A percentile compares a stretch with the other conserved stretches of the same genome.
Conservation (phyloP, 2,113 vertebrate genomes). For the Mesitornis unicolor region DNA sequence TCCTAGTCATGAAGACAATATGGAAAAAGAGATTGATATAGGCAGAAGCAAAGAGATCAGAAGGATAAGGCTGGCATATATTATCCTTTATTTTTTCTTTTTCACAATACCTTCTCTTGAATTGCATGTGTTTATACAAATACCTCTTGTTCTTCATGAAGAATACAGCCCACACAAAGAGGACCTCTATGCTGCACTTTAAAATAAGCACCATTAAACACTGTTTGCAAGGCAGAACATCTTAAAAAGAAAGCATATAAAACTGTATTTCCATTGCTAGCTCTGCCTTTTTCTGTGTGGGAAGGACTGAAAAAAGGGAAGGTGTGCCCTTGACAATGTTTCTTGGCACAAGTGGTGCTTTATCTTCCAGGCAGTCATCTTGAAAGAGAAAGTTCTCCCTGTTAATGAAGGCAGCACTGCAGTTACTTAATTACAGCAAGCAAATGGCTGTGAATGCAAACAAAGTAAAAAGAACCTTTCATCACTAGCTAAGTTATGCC, state of each 20-base stretch:
- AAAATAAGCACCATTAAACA: not conserved
- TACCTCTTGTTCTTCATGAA: not conserved
- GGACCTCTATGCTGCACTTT: not conserved
- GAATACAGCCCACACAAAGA: not conserved
- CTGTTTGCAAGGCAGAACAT: not conserved
- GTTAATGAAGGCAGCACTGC: not conserved
- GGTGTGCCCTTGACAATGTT: not conserved
- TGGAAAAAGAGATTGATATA: not conserved
- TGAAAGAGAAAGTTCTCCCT: constrained; percentile 24
- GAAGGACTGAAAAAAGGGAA: not conserved
- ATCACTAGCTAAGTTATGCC: not conserved
- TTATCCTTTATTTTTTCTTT: not conserved
- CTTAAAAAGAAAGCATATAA: not conserved
- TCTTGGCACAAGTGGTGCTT: not conserved
- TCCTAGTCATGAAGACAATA: not conserved
- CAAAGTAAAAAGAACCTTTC: not conserved
- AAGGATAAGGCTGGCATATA: not conserved
- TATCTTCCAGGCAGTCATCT: not conserved
- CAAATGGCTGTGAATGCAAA: not conserved
- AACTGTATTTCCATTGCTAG: not conserved
- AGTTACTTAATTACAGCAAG: constrained; percentile 6
- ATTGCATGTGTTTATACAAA: not conserved
- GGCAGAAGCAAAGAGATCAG: not conserved
- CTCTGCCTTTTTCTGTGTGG: not conserved
- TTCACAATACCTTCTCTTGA: not conserved